These are phyloP conservation scores for Dysidea cf. avara DNA, from an alignment of 37 sponge, comb jelly and placozoan genomes.

Conservation along the genomic window DNA sequence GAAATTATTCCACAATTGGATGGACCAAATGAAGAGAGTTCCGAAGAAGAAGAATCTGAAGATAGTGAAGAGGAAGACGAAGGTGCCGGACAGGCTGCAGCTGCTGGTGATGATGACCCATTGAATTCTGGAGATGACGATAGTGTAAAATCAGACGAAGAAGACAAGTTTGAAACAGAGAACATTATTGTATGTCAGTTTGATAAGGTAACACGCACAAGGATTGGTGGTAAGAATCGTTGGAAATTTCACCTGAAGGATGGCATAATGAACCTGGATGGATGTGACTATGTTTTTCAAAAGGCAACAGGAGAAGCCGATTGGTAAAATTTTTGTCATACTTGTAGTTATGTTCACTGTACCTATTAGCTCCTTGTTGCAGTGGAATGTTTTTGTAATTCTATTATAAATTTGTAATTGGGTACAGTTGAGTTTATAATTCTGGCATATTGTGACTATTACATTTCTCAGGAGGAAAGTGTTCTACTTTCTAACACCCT, in stretches of 20 bases:
- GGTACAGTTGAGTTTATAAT: too few species aligned
- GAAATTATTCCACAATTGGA: conserved; percentile 29
- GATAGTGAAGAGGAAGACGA: conserved; percentile 29
- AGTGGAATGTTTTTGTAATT: too few species aligned
- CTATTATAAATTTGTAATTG: too few species aligned
- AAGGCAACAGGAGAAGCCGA: conserved; percentile 94
- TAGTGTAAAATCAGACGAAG: conserved; percentile 48
- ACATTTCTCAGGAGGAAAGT: too few species aligned
- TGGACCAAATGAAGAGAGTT: conserved; percentile 50
- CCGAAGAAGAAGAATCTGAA: conserved; percentile 72
- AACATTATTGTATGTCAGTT: conserved; percentile 96
- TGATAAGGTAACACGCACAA: conserved; percentile 70
- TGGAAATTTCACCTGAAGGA: conserved; percentile 97
- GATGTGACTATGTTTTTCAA: conserved; percentile 89
- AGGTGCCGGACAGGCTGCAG: conserved; percentile 10
- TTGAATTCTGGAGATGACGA: conserved; percentile 72
- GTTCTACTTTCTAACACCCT: too few species aligned
- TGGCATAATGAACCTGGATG: conserved; percentile 91
- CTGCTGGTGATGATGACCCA: conserved; percentile 46
- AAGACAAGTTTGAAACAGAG: conserved; percentile 80
- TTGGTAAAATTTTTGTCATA: conserved; percentile 65
- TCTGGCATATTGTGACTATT: too few species aligned
- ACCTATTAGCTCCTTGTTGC: too few species aligned
- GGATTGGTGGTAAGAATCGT: conserved; percentile 53
- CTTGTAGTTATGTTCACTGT: too few species aligned